Percentiles rank a stretch among this genome's conserved stretches.
Conservation (phyloP, 64 coral and sea anemone genomes). For the Exaiptasia diaphana region DNA sequence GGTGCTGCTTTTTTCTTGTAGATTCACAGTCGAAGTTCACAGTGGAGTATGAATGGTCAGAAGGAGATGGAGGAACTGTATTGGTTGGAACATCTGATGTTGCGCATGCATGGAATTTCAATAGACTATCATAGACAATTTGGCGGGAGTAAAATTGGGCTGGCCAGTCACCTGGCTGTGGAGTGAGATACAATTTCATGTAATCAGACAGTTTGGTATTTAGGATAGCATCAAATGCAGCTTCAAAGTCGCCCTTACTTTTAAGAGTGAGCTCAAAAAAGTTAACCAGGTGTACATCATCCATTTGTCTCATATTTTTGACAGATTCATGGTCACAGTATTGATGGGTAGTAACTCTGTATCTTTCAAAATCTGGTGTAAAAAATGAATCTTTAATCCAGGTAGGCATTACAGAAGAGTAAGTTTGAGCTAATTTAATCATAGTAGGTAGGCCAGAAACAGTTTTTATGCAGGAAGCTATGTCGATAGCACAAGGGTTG, state of each 20-base stretch:
- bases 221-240: slow-evolving; percentile 42
- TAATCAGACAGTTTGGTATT: slow-evolving; percentile 23
- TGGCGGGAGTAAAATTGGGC: slow-evolving; percentile 36
- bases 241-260: slow-evolving; percentile 49
- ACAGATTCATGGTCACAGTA: slow-evolving; percentile 45
- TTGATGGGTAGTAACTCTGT: slow-evolving; percentile 32
- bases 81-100: background rate
- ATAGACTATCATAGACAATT: slow-evolving; percentile 25
- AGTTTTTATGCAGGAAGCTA: slow-evolving; percentile 10
- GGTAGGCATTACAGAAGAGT: slow-evolving; percentile 59
- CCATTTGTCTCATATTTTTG: slow-evolving; percentile 44
- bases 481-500: background rate
- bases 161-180: slow-evolving; percentile 59
- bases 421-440: slow-evolving; percentile 45
- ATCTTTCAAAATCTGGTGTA: slow-evolving; percentile 42
- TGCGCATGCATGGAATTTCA: background rate
- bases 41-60: slow-evolving; percentile 6
- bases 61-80: background rate
- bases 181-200: background rate
- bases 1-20: background rate
- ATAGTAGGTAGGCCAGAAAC: slow-evolving; percentile 10
- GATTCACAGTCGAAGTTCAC: background rate
- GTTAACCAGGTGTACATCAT: slow-evolving; percentile 39
- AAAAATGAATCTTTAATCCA: slow-evolving; percentile 61
- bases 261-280: slow-evolving; percentile 49